Base-by-base conservation (phyloP, 2,888 invertebrate species). In the Drosophila limbata region DNA sequence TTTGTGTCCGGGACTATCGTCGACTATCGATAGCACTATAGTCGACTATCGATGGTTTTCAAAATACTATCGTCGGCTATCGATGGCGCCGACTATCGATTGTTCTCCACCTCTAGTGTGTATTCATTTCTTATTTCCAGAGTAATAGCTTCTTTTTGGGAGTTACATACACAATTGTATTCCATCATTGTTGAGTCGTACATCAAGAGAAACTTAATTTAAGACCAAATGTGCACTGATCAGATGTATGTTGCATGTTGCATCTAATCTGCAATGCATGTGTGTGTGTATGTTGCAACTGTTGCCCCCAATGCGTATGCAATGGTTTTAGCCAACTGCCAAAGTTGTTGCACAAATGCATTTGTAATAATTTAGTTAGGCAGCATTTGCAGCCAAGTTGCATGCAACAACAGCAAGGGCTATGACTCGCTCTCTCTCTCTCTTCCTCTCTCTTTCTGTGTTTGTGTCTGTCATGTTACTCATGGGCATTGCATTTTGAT, bases 291-390 rank as follows among this genome's bases (percentile, higher is more conserved):
- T 35, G 51, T 19, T 63, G 62, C 55, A 55, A 53, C 33, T 55
- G 59, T 21, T 35, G 39, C 42, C 44, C 48, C 19, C 13, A 13
- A n/a, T 44, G 25, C 19, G 31, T 52, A 19, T 39, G 75, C 65
- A 70, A 61, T 59, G 69, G 17, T 53, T 61, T 73, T 74, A 68
- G 67, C 68, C 53, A 77, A 65, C 73, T 76, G 76, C 66, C 79
- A 79, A 69, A 73, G 69, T 67, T 73, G 61, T 63, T 79, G 79
- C 75, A 73, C 63, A 71, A 73, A 75, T 80, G 77, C 72, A 80
- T 75, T 80, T 75, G 80, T 81, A 81, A 80, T 80, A 77, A 80
- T 74, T 80, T 69, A 73, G 77, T 45, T 66, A 47, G 55, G 56
- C 40, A 33, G 69, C 56, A 56, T 45, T 67, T 57, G 57, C 57